These are phyloP conservation scores for Drosophila punjabiensis DNA, from an alignment of 1,140 invertebrate species.

Conservation along the genomic window DNA sequence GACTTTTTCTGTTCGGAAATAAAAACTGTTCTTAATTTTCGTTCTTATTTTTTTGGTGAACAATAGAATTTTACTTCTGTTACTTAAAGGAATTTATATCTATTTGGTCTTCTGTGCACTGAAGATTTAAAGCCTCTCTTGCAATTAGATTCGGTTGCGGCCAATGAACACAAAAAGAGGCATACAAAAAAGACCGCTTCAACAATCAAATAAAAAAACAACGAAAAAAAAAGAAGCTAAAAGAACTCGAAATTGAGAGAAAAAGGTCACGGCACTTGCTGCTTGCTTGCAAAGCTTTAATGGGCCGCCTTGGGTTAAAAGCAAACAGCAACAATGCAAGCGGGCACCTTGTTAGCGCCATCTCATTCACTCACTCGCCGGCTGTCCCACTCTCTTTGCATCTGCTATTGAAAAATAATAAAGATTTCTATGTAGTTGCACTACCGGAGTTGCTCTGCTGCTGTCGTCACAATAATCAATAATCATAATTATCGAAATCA, in stretches of 20 bases:
- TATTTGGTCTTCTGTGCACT: conserved; percentile 26
- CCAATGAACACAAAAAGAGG: conserved; percentile 37
- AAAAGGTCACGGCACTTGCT: conserved; percentile 81
- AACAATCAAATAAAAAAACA: conserved; percentile 34
- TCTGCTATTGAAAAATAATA: conserved; percentile 35
- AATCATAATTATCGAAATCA: conserved; percentile 35
- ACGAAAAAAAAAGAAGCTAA: too few relatives aligned
- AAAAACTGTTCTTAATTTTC: background rate
- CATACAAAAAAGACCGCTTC: conserved; percentile 21
- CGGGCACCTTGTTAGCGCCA: conserved; percentile 34
- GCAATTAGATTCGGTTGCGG: conserved; percentile 70
- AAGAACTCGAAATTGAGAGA: conserved; percentile 71
- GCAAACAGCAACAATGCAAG: conserved; percentile 40
- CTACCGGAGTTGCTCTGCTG: conserved; percentile 1
- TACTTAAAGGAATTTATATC: background rate
- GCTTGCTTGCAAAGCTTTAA: conserved; percentile 62
- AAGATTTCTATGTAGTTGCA: conserved; percentile 67
- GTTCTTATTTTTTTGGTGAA: background rate
- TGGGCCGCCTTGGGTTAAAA: conserved; percentile 67
- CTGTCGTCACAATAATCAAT: conserved; percentile 40
- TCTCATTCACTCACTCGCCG: background rate
- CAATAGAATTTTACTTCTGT: background rate
- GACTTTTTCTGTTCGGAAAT: background rate
- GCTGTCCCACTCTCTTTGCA: background rate
- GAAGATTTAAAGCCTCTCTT: conserved; percentile 56